A percentile compares a stretch with the other conserved stretches of the same genome.
phyloP scores from a whole-genome alignment of 2,888 invertebrate species.

The Agyllia agylla region DNA sequence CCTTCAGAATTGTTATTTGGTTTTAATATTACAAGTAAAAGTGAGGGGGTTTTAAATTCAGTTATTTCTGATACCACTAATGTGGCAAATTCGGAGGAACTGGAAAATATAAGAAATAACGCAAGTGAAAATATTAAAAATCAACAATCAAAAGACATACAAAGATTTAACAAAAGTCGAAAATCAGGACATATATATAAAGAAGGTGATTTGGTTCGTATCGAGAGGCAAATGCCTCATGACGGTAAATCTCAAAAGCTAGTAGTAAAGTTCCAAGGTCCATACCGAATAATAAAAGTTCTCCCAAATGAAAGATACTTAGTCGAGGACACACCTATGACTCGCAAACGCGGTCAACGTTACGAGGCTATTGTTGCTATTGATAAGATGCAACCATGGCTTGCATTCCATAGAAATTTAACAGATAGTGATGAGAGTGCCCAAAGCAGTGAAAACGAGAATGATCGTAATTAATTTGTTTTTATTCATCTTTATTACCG shows the following conservation, averaged over 20 bases:
- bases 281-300: constrained; percentile 46
- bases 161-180: constrained; percentile 43
- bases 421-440: constrained; percentile 15
- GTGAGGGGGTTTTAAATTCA: background rate
- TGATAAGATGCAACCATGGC: constrained; percentile 45
- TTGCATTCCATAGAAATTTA: constrained; percentile 9
- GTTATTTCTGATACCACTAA: constrained; percentile 17
- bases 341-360: constrained; percentile 26
- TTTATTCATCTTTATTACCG: background rate
- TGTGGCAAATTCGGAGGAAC: background rate
- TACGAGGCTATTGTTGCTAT: constrained; percentile 47
- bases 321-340: constrained; percentile 27
- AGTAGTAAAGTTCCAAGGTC: constrained; percentile 57
- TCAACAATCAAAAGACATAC: constrained; percentile 51
- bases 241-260: constrained; percentile 65
- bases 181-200: constrained; percentile 29
- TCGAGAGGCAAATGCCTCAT: constrained; percentile 46
- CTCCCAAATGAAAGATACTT: constrained; percentile 33
- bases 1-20: constrained; percentile 44
- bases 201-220: constrained; percentile 51
- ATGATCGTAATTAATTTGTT: background rate
- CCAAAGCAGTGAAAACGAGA: background rate
- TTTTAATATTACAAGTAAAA: constrained; percentile 1
- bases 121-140: constrained; percentile 18
- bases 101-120: constrained; percentile 17